Evolutionary conservation across 2,113 vertebrate genomes (phyloP).

Genomic region (Odocoileus hemionus): DNA sequence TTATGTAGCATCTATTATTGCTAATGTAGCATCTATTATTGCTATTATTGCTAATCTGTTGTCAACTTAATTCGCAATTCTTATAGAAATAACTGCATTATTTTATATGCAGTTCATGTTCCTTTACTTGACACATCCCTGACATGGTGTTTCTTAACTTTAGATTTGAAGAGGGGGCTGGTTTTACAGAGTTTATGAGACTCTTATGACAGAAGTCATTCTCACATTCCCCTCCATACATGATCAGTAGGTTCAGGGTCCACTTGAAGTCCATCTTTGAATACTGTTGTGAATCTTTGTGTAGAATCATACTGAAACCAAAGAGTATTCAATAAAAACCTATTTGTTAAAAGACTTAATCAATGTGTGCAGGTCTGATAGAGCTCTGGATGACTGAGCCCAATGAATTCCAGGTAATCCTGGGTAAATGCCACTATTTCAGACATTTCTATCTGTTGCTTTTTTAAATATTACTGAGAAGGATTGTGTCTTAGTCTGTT

Average conservation of each 20-base stretch:
- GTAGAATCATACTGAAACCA: not conserved
- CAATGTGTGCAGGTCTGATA: not conserved
- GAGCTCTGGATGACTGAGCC: not conserved
- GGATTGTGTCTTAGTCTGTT: not conserved
- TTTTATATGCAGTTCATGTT: not conserved
- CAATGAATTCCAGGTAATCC: not conserved
- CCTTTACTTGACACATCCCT: not conserved
- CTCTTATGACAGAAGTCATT: not conserved
- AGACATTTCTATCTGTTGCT: not conserved
- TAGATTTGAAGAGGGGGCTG: not conserved
- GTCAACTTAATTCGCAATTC: not conserved
- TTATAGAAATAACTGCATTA: not conserved
- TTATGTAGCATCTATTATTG: not conserved
- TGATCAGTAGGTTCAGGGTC: not conserved
- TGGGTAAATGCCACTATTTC: not conserved
- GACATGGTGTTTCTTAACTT: not conserved
- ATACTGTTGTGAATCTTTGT: not conserved
- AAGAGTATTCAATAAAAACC: not conserved
- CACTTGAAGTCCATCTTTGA: not conserved
- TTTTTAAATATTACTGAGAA: not conserved
- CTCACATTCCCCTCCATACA: not conserved
- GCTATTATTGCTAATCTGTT: not conserved
- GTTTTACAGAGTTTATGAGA: not conserved
- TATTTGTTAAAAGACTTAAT: not conserved
- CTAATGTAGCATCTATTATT: not conserved